Conservation (phyloP, 37 sponge, comb jelly and placozoan species). For the Ianthella basta region DNA sequence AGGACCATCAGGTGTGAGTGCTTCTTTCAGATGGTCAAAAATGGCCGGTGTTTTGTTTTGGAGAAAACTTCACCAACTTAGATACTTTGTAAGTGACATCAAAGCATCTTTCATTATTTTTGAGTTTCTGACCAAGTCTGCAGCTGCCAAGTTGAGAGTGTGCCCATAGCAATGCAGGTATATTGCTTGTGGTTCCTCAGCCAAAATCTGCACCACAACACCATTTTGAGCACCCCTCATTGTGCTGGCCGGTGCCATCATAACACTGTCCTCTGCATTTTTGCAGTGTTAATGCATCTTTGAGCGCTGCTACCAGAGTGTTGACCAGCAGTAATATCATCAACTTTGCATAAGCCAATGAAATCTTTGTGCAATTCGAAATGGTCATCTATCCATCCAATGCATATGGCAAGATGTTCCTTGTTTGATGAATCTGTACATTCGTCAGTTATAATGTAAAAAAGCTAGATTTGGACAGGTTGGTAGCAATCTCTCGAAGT, state of each 20-base stretch:
- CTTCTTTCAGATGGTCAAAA: conserved; percentile 36
- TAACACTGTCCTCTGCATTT: conserved; percentile 27
- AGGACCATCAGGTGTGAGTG: conserved; percentile 7
- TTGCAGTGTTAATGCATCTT: conserved; percentile 1
- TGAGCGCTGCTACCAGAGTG: background rate
- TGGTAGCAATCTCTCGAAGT: background rate
- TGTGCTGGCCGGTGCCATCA: conserved; percentile 9
- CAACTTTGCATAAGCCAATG: background rate
- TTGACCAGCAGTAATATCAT: conserved; percentile 4
- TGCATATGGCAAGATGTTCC: background rate
- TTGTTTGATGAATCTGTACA: background rate
- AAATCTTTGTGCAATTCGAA: background rate
- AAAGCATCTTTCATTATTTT: no score
- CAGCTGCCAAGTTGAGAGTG: background rate
- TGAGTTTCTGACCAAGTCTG: background rate
- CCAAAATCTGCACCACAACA: conserved; percentile 1
- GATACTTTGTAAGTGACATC: background rate
- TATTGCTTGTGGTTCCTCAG: conserved; percentile 2
- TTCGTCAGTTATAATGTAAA: background rate
- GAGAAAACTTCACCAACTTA: conserved; percentile 27
- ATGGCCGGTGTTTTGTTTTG: conserved; percentile 4
- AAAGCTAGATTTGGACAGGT: background rate
- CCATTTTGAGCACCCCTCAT: conserved; percentile 17
- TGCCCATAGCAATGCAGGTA: background rate
- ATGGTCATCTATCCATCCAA: conserved; percentile 1